Evolutionary conservation across 2,888 invertebrate species (phyloP), one percentile per base, ranked within the genome.

Genomic region (Nebria brevicollis): DNA sequence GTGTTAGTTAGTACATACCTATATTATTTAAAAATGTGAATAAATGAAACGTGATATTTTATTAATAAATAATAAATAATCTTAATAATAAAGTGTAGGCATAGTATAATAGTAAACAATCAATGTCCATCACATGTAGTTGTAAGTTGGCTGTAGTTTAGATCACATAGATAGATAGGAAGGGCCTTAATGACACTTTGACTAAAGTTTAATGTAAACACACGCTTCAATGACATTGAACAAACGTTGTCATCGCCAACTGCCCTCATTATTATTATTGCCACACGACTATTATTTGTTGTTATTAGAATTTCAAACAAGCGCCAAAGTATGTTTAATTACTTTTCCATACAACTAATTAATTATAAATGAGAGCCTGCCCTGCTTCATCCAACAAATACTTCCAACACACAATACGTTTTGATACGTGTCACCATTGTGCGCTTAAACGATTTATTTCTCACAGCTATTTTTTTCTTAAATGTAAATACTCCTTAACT

Each of bases 201-300:
- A 66, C 66, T 74, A 73, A 79, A 79, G 79, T 79, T 79, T 79
- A 79, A 79, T 79, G 79, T 79, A 75, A 79, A 79, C 79, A 75
- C 74, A 74, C 75, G 74, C 41, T 66, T 34, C 68, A 26, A 20
- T 73, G 78, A 78, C 77, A 54, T 54, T 34, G 42, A 41, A 26
- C 15, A 73, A 41, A 26, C 73, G 20, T 26, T 15, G 70, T 70
- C 70, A 66, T 10, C 66, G 34, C 26, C 70, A 70, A 20, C 70
- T 54, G 54, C 54, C 54, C 54, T 54, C 54, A 54, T 54, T 54
- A 54, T 54, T 54, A 54, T 54, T 54, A 54, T 54, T 54, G 54
- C 54, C 54, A 13, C 34, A 54, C 1, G 8, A 54, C 13, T 54
- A 54, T 54, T 54, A 54, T 54, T 54, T 54, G 54, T 54, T 54